A percentile compares a stretch with the other conserved stretches of the same genome.
phyloP scores from a whole-genome alignment of 2,113 vertebrate genomes.

The Esox niger region DNA sequence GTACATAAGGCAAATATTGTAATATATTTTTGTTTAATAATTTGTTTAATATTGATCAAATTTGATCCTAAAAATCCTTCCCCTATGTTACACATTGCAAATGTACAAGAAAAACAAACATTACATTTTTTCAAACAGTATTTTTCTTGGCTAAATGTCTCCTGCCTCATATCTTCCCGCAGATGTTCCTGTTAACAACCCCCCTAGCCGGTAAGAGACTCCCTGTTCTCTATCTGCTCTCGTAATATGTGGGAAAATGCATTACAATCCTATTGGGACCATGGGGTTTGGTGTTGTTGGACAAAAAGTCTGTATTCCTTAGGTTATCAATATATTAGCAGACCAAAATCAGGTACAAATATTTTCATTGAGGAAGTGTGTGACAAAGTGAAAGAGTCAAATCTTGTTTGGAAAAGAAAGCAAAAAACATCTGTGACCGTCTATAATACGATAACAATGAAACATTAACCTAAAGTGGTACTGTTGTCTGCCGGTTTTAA shows the following conservation, averaged over 20 bases:
- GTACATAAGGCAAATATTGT: no score
- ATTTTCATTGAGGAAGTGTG: background rate
- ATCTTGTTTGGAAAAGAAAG: background rate
- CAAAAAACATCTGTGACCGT: background rate
- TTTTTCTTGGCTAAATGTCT: background rate
- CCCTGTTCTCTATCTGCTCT: constrained; percentile 31
- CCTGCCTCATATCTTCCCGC: constrained; percentile 31
- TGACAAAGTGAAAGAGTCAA: background rate
- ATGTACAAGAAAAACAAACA: no score
- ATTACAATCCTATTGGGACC: background rate
- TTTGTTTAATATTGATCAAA: no score
- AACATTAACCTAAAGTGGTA: background rate
- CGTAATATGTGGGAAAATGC: background rate
- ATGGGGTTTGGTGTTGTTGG: background rate
- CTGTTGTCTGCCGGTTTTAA: background rate
- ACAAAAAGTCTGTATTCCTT: background rate
- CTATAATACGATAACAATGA: background rate
- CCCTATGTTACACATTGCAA: no score
- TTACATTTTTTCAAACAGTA: no score
- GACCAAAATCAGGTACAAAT: background rate
- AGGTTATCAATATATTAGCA: background rate
- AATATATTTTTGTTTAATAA: no score
- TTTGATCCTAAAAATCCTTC: no score
- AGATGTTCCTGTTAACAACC: constrained; percentile 61
- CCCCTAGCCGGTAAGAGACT: constrained; percentile 61